Evolutionary conservation across 1,140 invertebrate genomes (phyloP).

Genomic region (Brachionus rotundiformis): DNA sequence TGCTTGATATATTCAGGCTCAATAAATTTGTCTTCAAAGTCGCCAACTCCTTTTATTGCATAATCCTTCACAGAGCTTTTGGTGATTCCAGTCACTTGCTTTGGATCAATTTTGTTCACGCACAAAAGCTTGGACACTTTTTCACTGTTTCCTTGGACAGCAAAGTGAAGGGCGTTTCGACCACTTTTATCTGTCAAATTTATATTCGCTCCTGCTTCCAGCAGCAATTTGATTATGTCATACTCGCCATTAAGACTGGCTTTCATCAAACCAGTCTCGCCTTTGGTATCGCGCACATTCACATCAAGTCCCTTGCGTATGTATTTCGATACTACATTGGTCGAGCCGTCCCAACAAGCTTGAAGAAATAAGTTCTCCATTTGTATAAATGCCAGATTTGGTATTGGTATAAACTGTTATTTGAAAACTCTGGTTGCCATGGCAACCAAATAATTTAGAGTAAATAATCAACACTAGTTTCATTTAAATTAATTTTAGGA

Average conservation of each 20-base stretch:
- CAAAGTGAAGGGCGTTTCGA: conserved; percentile 27
- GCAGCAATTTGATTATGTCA: conserved; percentile 10
- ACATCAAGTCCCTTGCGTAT: conserved; percentile 33
- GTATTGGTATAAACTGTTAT: not conserved
- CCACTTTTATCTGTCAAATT: not conserved
- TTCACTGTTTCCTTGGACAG: conserved; percentile 27
- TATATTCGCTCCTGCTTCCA: conserved; percentile 25
- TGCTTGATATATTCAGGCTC: conserved; percentile 25
- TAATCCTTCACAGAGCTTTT: not conserved
- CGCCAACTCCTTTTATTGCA: not conserved
- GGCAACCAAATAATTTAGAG: not conserved
- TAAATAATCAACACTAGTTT: conserved; percentile 18
- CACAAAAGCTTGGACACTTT: conserved; percentile 47
- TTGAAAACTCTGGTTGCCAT: not conserved
- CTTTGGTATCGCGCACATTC: not conserved
- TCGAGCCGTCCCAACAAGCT: conserved; percentile 25
- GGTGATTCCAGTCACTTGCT: not conserved
- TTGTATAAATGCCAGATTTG: not conserved
- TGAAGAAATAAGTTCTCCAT: conserved; percentile 17
- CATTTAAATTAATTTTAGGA: not conserved
- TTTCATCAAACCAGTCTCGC: conserved; percentile 36
- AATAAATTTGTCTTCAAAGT: conserved; percentile 7
- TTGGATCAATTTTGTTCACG: conserved; percentile 24
- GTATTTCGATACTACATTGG: conserved; percentile 23
- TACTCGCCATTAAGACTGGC: conserved; percentile 12